Evolutionary conservation across 2,888 invertebrate genomes (phyloP), one percentile per base, ranked within the genome.

Genomic region (Magallana nippona): DNA sequence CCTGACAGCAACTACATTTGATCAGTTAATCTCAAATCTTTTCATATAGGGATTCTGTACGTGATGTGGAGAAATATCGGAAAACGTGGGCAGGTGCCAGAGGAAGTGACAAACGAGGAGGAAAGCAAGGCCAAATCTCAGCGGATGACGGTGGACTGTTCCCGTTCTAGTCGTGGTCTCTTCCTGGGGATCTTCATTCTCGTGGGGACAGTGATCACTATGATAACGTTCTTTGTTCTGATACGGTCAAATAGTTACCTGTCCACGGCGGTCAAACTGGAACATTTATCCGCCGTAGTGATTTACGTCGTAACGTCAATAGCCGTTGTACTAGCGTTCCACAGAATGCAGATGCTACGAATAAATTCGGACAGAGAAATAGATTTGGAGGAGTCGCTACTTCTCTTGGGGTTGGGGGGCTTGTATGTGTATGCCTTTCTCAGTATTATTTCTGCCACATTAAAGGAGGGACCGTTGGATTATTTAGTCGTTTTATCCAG

Each of bases 201-300:
- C 92, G 96, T 95, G 15, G 95, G 95, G 22, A 94, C 95, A 1
- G 94, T 96, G 86, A 95, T 96, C 88, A 95, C 95, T 88, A 89
- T 98, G 94, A 98, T 99, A 92, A 96, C 98, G 89, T 98, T 98
- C 96, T 98, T 98, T 95, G 98, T 98, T 89, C 96, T 98, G 92
- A 97, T 98, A 90, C 89, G 89, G 55, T 89, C 89, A 10, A 97
- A 97, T 94, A 97, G 97, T 10, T 96, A 96, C 86, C 96, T 96
- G 86, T 96, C 97, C 93, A 96, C 97, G 90, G 96, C 98, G 89
- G 98, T 98, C 83, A 97, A 98, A 92, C 97, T 98, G 93, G 97
- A 98, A 80, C 98, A 98, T 92, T 96, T 98, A 81, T 97, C 98
- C 91, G 98, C 98, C 93, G 95, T 98, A 88, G 96, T 96, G 1